Evolutionary conservation across 2,888 invertebrate species (phyloP).

Genomic region (Parnassius orleans): DNA sequence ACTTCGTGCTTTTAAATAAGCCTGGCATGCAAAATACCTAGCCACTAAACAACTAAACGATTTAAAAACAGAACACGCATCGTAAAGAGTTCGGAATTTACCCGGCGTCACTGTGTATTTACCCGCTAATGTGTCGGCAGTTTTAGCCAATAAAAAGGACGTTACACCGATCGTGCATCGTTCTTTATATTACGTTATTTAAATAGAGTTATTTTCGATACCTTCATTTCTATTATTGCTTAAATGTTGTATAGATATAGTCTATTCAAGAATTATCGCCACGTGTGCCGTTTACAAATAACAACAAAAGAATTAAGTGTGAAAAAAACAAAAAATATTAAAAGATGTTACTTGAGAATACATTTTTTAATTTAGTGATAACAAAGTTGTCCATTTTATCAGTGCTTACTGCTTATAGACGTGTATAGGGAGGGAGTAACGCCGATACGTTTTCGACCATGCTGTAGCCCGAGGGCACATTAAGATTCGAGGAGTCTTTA

Average conservation of each 20-base stretch:
- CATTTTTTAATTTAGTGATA: too few relatives aligned
- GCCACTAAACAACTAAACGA: conserved; percentile 1
- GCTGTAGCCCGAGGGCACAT: too few relatives aligned
- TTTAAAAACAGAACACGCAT: conserved; percentile 19
- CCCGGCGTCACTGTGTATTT: conserved; percentile 1
- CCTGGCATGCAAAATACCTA: background rate
- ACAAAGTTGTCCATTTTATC: too few relatives aligned
- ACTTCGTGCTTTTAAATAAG: background rate
- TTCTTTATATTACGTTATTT: conserved; percentile 7
- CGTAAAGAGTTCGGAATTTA: conserved; percentile 3
- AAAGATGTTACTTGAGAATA: too few relatives aligned
- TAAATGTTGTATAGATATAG: background rate
- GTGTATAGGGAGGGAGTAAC: too few relatives aligned
- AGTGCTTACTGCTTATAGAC: too few relatives aligned
- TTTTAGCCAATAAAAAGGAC: conserved; percentile 9
- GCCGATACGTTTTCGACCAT: too few relatives aligned
- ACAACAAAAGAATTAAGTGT: too few relatives aligned
- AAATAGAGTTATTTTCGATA: background rate
- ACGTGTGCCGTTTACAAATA: too few relatives aligned
- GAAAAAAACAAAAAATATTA: too few relatives aligned
- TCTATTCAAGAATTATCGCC: too few relatives aligned
- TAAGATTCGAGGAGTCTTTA: too few relatives aligned
- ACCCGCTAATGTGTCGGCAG: conserved; percentile 6
- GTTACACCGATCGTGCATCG: conserved; percentile 4
- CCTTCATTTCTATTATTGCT: background rate